These are phyloP conservation scores for Prietella phreatophila DNA, from an alignment of 2,113 vertebrate species.

Conservation along the genomic window DNA sequence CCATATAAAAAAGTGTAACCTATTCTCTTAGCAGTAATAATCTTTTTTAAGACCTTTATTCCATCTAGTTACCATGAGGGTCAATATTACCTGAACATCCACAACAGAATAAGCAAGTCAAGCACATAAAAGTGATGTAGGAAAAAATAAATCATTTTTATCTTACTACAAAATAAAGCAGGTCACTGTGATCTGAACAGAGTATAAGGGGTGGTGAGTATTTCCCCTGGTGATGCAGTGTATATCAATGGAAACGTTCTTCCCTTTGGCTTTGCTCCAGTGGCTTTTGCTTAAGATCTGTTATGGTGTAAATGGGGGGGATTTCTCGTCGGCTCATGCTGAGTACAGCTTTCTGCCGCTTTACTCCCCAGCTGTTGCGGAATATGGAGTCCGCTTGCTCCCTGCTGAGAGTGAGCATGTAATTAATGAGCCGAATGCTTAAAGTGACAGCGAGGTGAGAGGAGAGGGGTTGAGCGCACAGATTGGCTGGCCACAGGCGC, in stretches of 20 bases:
- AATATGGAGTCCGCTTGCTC: slow-evolving; percentile 56
- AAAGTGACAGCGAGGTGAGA: slow-evolving; percentile 65
- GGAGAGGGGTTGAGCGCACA: slow-evolving; percentile 51
- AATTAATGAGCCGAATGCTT: slow-evolving; percentile 68
- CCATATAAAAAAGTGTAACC: not conserved
- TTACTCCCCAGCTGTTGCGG: slow-evolving; percentile 68
- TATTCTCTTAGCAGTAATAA: not conserved
- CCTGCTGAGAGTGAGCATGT: slow-evolving; percentile 66
- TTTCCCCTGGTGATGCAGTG: slow-evolving; percentile 9
- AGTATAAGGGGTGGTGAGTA: not conserved
- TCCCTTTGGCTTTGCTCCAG: slow-evolving; percentile 52
- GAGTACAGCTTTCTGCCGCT: slow-evolving; percentile 57
- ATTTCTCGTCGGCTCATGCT: slow-evolving; percentile 64
- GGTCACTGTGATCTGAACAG: not conserved
- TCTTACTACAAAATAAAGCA: not conserved
- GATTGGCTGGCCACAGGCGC: slow-evolving; percentile 44
- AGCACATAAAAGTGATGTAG: not conserved
- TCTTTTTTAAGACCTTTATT: not conserved
- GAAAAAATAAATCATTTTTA: not conserved
- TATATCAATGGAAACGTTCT: slow-evolving; percentile 25
- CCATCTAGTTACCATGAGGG: not conserved
- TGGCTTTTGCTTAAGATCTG: slow-evolving; percentile 54
- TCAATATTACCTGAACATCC: not conserved
- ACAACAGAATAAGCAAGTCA: not conserved
- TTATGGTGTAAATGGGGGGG: slow-evolving; percentile 28